These are phyloP conservation scores for Centroberyx gerrardi DNA, from an alignment of 2,797 vertebrate genomes.

Conservation along the genomic window DNA sequence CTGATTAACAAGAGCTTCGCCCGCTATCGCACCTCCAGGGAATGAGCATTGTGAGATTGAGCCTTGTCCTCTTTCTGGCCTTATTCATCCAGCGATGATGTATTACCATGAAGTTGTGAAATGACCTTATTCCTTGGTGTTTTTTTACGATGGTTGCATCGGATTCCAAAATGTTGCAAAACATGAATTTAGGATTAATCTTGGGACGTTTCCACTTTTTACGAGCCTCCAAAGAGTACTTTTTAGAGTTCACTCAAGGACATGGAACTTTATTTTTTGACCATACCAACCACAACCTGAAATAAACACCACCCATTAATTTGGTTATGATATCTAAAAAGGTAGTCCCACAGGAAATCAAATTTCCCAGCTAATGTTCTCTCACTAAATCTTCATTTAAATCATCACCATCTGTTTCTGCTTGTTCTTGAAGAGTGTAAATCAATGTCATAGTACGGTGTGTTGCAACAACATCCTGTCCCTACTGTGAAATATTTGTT, in stretches of 20 bases:
- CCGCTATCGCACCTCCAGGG: constrained; percentile 66
- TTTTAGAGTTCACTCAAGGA: constrained; percentile 23
- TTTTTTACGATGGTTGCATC: constrained; percentile 41
- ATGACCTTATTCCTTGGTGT: not conserved
- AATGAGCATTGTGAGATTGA: constrained; percentile 36
- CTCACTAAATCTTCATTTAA: constrained; percentile 49
- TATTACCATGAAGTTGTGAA: constrained; percentile 28
- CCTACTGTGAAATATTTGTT: constrained; percentile 67
- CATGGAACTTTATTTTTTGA: constrained; percentile 24
- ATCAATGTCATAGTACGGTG: constrained; percentile 54
- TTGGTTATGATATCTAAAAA: constrained; percentile 19
- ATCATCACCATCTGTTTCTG: constrained; percentile 72
- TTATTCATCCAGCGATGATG: constrained; percentile 28
- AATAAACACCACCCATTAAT: constrained; percentile 34
- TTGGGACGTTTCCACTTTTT: constrained; percentile 14
- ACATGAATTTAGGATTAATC: constrained; percentile 37
- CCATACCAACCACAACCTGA: constrained; percentile 10
- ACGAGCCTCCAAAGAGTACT: constrained; percentile 1
- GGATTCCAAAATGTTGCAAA: constrained; percentile 57
- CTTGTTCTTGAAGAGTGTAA: constrained; percentile 56
- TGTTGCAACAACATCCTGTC: constrained; percentile 84
- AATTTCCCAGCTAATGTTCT: constrained; percentile 12
- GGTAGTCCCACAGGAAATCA: constrained; percentile 27
- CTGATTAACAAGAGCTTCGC: constrained; percentile 71
- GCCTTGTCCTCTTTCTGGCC: constrained; percentile 48